Percentiles rank a stretch among this genome's conserved stretches.
Conservation (phyloP, 2,888 invertebrate species). For the Entomobrya proxima region DNA sequence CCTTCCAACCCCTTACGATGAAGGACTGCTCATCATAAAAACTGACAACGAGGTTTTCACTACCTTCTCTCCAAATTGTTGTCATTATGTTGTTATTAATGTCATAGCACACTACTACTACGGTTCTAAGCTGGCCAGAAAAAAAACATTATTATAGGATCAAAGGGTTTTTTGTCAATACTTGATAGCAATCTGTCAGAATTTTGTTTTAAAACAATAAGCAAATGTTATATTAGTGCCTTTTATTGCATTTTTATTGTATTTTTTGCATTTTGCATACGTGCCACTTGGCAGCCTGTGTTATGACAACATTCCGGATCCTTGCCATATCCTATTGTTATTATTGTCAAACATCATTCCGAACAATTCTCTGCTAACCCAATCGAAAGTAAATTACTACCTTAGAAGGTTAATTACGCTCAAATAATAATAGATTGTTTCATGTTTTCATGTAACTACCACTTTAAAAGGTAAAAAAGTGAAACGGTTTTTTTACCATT, state of each 20-base stretch:
- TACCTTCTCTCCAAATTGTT: neutral
- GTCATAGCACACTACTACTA: neutral
- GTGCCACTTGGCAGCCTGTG: neutral
- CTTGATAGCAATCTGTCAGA: too few species aligned
- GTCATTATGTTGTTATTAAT: conserved; percentile 14
- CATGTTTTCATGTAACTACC: neutral
- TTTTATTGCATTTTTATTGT: neutral
- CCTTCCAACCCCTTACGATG: conserved; percentile 6
- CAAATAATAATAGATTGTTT: neutral
- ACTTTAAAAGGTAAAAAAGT: neutral
- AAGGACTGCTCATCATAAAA: conserved; percentile 17
- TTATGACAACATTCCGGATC: neutral
- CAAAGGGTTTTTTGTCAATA: neutral
- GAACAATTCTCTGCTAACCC: conserved; percentile 6
- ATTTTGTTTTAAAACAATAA: too few species aligned
- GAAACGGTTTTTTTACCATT: conserved; percentile 1
- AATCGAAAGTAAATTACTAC: conserved; percentile 56
- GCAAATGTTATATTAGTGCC: neutral
- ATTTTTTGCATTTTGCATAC: neutral
- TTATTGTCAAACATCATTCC: neutral
- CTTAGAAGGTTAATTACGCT: conserved; percentile 53
- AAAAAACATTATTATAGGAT: neutral
- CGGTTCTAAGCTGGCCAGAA: neutral
- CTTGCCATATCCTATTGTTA: neutral
- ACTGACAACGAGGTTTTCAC: too few species aligned